Evolutionary conservation across 1,140 invertebrate genomes (phyloP).

Genomic region (Pachyrhynchus sulphureomaculatus): DNA sequence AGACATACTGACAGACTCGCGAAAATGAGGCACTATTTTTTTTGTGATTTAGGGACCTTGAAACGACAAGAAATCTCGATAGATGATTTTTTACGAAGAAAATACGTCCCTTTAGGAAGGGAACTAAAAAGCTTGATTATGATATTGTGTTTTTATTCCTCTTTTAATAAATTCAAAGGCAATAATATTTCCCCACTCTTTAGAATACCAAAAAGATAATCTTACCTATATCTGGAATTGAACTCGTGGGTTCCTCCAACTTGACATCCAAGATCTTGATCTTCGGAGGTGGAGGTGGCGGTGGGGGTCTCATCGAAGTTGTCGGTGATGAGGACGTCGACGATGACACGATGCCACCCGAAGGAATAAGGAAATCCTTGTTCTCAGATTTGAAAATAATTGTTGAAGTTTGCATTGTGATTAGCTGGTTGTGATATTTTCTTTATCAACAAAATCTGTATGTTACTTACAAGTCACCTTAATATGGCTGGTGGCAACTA

Average conservation of each 20-base stretch:
- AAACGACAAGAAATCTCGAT: too few species aligned
- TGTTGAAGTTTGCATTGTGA: conserved; percentile 46
- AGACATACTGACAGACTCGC: too few species aligned
- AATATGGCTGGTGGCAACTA: conserved; percentile 4
- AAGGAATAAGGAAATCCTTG: conserved; percentile 45
- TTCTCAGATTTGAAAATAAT: conserved; percentile 47
- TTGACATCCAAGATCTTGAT: conserved; percentile 46
- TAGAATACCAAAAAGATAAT: too few species aligned
- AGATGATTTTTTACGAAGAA: too few species aligned
- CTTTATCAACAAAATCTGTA: not conserved
- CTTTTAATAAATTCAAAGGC: too few species aligned
- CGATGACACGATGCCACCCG: conserved; percentile 42
- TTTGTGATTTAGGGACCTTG: too few species aligned
- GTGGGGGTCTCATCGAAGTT: conserved; percentile 56
- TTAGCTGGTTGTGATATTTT: conserved; percentile 25
- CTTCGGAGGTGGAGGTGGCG: conserved; percentile 57
- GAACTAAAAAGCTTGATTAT: too few species aligned
- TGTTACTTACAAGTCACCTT: conserved; percentile 6
- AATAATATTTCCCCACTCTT: too few species aligned
- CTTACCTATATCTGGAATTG: conserved; percentile 82
- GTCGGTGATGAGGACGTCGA: conserved; percentile 42
- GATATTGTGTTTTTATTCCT: too few species aligned
- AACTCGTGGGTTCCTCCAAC: conserved; percentile 75
- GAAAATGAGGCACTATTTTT: too few species aligned
- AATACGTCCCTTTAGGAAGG: too few species aligned